A percentile compares a stretch with the other conserved stretches of the same genome.
Conservation (phyloP, 2,797 vertebrate genomes). For the Xerus rutilus region DNA sequence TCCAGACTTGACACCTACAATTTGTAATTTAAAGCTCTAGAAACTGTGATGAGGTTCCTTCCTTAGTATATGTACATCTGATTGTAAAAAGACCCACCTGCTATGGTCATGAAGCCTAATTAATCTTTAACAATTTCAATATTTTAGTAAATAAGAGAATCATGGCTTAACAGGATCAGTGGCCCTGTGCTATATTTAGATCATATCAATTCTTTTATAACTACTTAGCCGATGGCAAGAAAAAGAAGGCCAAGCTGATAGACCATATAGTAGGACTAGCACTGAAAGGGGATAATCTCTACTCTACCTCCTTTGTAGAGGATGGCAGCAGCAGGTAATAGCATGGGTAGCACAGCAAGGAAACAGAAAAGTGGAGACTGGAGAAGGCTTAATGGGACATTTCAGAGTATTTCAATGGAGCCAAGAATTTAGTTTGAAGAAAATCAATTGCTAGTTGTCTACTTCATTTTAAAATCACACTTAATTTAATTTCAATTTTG, state of each 20-base stretch:
- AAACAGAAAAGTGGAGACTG: neutral
- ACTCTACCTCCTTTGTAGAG: neutral
- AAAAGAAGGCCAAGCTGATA: neutral
- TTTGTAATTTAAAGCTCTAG: neutral
- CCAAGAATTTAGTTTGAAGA: conserved; percentile 31
- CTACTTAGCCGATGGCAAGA: conserved; percentile 13
- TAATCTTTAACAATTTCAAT: neutral
- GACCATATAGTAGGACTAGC: neutral
- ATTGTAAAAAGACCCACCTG: conserved; percentile 25
- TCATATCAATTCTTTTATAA: neutral
- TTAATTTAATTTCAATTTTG: conserved; percentile 64
- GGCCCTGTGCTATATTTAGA: conserved; percentile 16
- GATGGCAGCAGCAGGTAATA: neutral
- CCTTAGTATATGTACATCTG: neutral
- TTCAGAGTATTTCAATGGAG: neutral
- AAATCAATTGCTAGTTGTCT: neutral
- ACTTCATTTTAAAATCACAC: conserved; percentile 18
- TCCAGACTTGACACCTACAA: neutral
- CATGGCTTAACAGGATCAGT: neutral
- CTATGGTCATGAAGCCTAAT: conserved; percentile 2
- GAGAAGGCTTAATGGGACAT: neutral
- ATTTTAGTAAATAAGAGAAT: conserved; percentile 33
- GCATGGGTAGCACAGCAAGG: neutral
- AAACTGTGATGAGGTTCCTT: neutral
- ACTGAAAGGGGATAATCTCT: neutral